Evolutionary conservation across 2,797 vertebrate genomes (phyloP).

Genomic region (Notamacropus eugenii): DNA sequence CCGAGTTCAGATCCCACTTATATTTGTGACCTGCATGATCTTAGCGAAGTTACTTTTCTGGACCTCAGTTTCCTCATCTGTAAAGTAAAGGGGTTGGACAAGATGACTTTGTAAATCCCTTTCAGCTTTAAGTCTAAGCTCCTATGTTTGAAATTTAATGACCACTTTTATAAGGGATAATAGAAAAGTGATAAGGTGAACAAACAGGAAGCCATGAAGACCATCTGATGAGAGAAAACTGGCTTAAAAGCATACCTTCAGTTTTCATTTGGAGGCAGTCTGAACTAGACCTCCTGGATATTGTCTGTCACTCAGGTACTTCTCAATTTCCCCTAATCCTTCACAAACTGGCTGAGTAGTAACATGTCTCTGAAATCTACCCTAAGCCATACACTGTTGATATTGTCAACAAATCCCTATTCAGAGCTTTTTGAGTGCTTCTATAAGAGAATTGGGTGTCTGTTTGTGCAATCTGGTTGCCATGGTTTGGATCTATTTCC

Average conservation of each 20-base stretch:
- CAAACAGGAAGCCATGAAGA: background rate
- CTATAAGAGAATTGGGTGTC: background rate
- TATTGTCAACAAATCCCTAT: background rate
- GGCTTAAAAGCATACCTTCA: background rate
- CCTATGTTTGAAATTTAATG: background rate
- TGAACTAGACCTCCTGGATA: background rate
- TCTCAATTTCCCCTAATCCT: slow-evolving; percentile 10
- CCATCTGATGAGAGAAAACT: background rate
- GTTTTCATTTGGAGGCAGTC: background rate
- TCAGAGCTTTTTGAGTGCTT: slow-evolving; percentile 7
- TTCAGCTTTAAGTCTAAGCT: background rate
- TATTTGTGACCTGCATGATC: background rate
- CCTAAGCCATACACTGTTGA: background rate
- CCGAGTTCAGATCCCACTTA: too few relatives aligned
- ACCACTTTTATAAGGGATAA: background rate
- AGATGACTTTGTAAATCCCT: background rate
- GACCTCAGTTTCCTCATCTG: background rate
- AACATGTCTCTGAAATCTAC: background rate
- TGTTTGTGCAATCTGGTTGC: slow-evolving; percentile 48
- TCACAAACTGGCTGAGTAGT: slow-evolving; percentile 5
- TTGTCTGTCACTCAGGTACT: background rate
- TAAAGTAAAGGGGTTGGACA: background rate
- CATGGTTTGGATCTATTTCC: slow-evolving; percentile 51
- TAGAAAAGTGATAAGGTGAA: background rate
- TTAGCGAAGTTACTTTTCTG: background rate